A percentile compares a stretch with the other conserved stretches of the same genome.
Conservation (phyloP, 2,888 invertebrate genomes). For the Napeogenes sylphis region DNA sequence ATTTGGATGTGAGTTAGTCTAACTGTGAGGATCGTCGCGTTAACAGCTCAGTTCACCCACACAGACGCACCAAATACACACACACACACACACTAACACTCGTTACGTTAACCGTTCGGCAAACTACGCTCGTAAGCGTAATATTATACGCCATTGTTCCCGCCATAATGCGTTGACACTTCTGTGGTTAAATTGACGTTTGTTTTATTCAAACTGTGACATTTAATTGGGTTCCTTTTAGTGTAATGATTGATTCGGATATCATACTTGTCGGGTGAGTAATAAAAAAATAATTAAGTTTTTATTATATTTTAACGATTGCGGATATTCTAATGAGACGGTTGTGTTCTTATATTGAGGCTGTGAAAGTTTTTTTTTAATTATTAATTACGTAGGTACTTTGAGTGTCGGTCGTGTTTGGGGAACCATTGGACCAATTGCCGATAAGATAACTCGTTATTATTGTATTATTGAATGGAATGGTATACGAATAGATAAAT, state of each 20-base stretch:
- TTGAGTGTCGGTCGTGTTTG: not conserved
- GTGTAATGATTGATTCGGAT: constrained; percentile 40
- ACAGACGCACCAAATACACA: constrained; percentile 38
- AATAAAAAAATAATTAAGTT: constrained; percentile 15
- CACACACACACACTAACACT: constrained; percentile 46
- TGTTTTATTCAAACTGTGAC: constrained; percentile 37
- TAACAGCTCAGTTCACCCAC: constrained; percentile 44
- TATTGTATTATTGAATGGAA: not conserved
- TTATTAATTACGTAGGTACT: not conserved
- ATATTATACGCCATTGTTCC: constrained; percentile 43
- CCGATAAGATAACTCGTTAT: not conserved
- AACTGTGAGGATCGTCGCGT: constrained; percentile 75
- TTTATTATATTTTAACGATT: constrained; percentile 14
- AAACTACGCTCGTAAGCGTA: constrained; percentile 36
- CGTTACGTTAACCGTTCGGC: constrained; percentile 40
- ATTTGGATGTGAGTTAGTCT: constrained; percentile 78
- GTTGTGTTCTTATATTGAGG: not conserved
- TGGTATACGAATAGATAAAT: no score
- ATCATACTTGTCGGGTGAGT: constrained; percentile 34
- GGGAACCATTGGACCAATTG: constrained; percentile 1
- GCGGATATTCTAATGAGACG: constrained; percentile 1
- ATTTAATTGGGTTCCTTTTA: constrained; percentile 30
- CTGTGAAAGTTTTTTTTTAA: not conserved
- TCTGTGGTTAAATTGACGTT: constrained; percentile 41
- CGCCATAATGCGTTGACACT: constrained; percentile 52